A percentile compares a stretch with the other conserved stretches of the same genome.
These are phyloP conservation scores for Pseudochirops corinnae DNA, from an alignment of 2,797 vertebrate species.

Conservation along the genomic window DNA sequence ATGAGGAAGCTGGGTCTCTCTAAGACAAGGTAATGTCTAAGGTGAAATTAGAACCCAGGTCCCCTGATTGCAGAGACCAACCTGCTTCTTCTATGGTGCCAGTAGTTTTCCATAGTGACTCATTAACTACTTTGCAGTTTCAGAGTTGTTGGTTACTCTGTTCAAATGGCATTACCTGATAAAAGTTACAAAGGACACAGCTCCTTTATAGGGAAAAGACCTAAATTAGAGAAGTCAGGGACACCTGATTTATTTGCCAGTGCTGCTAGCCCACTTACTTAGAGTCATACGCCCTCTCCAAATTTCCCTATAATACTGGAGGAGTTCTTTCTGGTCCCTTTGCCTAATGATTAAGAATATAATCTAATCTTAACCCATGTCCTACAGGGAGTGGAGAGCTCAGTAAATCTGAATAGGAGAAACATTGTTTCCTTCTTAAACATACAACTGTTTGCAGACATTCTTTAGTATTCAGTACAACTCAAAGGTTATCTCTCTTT, in stretches of 20 bases:
- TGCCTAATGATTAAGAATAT: neutral
- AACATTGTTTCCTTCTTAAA: neutral
- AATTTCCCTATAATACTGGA: constrained; percentile 23
- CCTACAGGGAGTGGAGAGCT: neutral
- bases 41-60: constrained; percentile 12
- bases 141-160: no score
- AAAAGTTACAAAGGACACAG: neutral
- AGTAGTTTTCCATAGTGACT: neutral
- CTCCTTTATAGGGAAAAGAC: neutral
- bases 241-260: neutral
- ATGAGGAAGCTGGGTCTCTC: constrained; percentile 32
- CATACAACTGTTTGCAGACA: constrained; percentile 49
- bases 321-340: constrained; percentile 44
- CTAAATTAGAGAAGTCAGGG: no score
- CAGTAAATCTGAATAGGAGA: constrained; percentile 52
- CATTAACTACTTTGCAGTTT: neutral
- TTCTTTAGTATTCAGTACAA: constrained; percentile 41
- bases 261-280: neutral
- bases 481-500: constrained; percentile 42
- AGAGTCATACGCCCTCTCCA: neutral
- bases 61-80: constrained; percentile 15
- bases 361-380: constrained; percentile 27
- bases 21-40: neutral
- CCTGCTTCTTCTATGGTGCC: neutral
- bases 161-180: neutral